A percentile compares a stretch with the other conserved stretches of the same genome.
Evolutionary conservation across 2,113 vertebrate genomes (phyloP).

Genomic region (Myotis lucifugus): DNA sequence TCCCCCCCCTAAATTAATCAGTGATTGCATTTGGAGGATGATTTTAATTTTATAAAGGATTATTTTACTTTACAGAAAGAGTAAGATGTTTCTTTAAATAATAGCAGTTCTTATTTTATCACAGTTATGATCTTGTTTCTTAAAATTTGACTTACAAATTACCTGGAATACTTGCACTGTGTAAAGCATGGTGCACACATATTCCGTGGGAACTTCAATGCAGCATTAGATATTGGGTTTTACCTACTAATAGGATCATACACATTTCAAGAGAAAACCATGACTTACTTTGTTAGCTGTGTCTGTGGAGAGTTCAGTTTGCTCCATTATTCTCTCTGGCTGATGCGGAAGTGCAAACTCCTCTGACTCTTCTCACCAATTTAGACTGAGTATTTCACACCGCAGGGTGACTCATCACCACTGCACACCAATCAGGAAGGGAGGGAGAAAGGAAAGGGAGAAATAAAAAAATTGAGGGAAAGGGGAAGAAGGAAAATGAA

Average conservation of each 20-base stretch:
- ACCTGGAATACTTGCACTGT: background rate
- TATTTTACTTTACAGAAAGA: background rate
- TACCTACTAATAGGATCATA: background rate
- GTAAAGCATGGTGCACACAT: background rate
- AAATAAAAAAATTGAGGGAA: background rate
- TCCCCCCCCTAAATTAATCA: background rate
- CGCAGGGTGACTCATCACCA: background rate
- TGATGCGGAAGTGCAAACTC: background rate
- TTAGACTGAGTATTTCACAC: background rate
- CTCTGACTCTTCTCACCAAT: background rate
- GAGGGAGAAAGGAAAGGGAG: background rate
- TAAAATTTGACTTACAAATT: background rate
- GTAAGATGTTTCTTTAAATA: background rate
- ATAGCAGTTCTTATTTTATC: background rate
- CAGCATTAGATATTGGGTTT: background rate
- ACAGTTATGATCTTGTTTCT: background rate
- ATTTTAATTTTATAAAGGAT: background rate
- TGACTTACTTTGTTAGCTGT: background rate
- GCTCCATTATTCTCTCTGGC: conserved; percentile 7
- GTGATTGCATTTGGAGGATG: background rate
- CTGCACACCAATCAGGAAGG: background rate
- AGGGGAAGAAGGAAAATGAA: no score
- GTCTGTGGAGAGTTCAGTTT: background rate
- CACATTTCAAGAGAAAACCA: background rate
- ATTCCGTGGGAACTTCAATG: background rate